Conservation (phyloP, 2,888 invertebrate genomes). For the Dolichomitus sp. region DNA sequence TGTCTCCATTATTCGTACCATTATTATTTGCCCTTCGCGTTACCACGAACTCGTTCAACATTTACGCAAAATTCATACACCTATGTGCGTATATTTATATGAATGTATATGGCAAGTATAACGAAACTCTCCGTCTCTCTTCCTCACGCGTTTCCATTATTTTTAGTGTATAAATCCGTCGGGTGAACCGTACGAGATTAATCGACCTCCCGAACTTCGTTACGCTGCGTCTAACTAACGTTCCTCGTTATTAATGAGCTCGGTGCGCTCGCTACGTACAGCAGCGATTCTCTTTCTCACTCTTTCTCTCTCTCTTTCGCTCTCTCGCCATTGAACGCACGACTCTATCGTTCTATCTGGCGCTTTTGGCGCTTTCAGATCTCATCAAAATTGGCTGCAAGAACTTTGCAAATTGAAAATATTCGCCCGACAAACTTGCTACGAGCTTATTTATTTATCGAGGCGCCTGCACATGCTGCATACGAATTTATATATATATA, state of each 20-base stretch:
- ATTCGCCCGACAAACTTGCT: conserved; percentile 36
- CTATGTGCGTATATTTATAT: neutral
- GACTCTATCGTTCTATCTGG: neutral
- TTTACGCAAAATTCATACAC: conserved; percentile 1
- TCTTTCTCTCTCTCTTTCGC: neutral
- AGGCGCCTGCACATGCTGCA: neutral
- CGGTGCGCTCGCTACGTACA: conserved; percentile 2
- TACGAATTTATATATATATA: conserved; percentile 1
- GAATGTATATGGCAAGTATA: neutral
- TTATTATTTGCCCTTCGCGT: conserved; percentile 59
- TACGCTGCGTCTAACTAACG: conserved; percentile 67
- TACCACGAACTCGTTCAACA: conserved; percentile 13
- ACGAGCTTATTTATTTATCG: conserved; percentile 52
- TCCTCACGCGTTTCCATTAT: conserved; percentile 64
- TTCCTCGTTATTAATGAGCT: conserved; percentile 67
- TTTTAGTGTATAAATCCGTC: conserved; percentile 66
- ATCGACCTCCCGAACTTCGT: conserved; percentile 69
- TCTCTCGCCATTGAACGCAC: neutral
- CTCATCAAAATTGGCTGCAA: conserved; percentile 35
- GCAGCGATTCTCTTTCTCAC: conserved; percentile 14
- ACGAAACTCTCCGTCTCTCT: conserved; percentile 46
- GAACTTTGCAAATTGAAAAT: conserved; percentile 49
- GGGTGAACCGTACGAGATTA: conserved; percentile 67
- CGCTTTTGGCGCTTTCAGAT: conserved; percentile 14
- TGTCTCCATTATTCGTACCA: conserved; percentile 56